Conservation (phyloP, 1,140 invertebrate species). For the Drosophila sulfurigaster region DNA sequence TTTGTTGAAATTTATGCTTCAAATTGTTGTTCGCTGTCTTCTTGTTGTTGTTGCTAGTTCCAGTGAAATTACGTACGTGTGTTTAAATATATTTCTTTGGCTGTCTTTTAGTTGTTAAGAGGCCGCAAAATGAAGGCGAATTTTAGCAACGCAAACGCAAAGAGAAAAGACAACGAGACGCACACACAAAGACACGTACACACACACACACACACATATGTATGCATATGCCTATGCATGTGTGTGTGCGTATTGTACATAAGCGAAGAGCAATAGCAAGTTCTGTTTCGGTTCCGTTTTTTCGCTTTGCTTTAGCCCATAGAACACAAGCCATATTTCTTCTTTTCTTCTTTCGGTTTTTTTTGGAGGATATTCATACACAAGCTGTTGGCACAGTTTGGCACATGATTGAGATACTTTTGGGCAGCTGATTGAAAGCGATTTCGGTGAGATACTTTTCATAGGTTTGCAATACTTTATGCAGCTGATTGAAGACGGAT, state of each 20-base stretch:
- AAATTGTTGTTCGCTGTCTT: slow-evolving; percentile 15
- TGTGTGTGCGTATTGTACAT: slow-evolving; percentile 12
- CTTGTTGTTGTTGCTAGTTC: slow-evolving; percentile 63
- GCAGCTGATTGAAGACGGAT: too few species aligned
- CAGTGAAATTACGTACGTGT: slow-evolving; percentile 75
- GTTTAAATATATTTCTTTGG: slow-evolving; percentile 56
- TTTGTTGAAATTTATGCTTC: slow-evolving; percentile 69
- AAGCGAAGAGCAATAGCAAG: slow-evolving; percentile 17
- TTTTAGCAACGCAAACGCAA: slow-evolving; percentile 9
- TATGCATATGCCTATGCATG: neutral
- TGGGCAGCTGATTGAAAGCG: neutral
- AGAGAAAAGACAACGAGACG: slow-evolving; percentile 1
- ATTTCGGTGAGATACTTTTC: too few species aligned
- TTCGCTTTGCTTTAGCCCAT: neutral
- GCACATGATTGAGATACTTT: slow-evolving; percentile 1
- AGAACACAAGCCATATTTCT: slow-evolving; percentile 8
- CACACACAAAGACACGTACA: neutral
- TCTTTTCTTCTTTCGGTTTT: neutral
- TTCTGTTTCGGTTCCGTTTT: slow-evolving; percentile 22
- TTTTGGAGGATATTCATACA: neutral
- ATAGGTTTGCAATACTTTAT: too few species aligned
- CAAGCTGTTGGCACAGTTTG: slow-evolving; percentile 15
- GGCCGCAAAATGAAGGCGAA: slow-evolving; percentile 11
- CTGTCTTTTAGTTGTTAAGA: slow-evolving; percentile 13
- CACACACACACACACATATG: neutral